Conservation (phyloP, 2,888 invertebrate species). For the Euproctis similis region DNA sequence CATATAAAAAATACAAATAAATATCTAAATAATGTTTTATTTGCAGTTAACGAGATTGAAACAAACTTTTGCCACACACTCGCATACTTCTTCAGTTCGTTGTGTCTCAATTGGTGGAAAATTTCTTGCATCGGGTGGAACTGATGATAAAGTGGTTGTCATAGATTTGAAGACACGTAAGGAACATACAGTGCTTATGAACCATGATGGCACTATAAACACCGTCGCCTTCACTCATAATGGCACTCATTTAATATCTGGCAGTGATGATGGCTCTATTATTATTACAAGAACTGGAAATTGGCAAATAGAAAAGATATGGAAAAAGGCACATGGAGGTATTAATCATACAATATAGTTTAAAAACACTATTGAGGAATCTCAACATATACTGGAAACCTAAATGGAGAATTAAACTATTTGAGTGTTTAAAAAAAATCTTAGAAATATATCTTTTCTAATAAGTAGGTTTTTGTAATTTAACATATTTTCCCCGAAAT, state of each 20-base stretch:
- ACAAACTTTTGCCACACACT: slow-evolving; percentile 91
- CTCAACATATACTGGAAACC: too few species aligned
- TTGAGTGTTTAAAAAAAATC: too few species aligned
- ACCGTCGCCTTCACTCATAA: slow-evolving; percentile 85
- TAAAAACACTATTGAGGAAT: too few species aligned
- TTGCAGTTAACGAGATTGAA: slow-evolving; percentile 73
- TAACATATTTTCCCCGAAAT: too few species aligned
- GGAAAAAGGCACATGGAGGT: slow-evolving; percentile 89
- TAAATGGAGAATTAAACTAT: too few species aligned
- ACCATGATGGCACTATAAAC: slow-evolving; percentile 90
- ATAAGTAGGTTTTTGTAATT: too few species aligned
- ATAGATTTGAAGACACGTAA: slow-evolving; percentile 87
- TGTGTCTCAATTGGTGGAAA: slow-evolving; percentile 81
- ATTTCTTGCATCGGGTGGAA: slow-evolving; percentile 89
- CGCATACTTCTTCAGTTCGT: slow-evolving; percentile 88
- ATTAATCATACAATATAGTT: too few species aligned
- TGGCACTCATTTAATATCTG: slow-evolving; percentile 86
- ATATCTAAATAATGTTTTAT: background rate
- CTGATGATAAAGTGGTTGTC: slow-evolving; percentile 91
- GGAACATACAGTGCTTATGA: slow-evolving; percentile 86
- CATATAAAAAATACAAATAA: background rate
- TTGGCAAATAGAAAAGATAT: slow-evolving; percentile 90
- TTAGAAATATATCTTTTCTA: too few species aligned
- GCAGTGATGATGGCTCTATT: slow-evolving; percentile 89
- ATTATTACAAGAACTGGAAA: slow-evolving; percentile 87